These are phyloP conservation scores for Acyrthosiphon pisum DNA, from an alignment of 1,140 invertebrate genomes.

Conservation along the genomic window DNA sequence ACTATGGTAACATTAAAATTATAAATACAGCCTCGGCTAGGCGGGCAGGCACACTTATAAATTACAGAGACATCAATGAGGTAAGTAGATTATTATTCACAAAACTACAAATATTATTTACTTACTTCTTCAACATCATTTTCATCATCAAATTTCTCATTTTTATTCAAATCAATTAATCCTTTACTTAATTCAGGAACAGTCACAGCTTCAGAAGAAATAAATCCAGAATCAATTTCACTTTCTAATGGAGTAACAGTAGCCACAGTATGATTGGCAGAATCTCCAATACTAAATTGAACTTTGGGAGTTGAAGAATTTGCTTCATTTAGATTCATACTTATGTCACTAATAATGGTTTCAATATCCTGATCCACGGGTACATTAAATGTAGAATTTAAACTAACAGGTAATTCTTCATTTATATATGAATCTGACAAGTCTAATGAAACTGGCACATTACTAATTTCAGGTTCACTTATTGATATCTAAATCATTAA, in stretches of 20 bases:
- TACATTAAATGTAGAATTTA: slow-evolving; percentile 4
- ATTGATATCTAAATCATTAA: background rate
- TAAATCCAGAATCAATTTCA: slow-evolving; percentile 62
- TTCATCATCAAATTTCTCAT: slow-evolving; percentile 41
- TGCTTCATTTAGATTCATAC: slow-evolving; percentile 44
- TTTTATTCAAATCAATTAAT: slow-evolving; percentile 7
- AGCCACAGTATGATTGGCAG: slow-evolving; percentile 58
- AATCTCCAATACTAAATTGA: slow-evolving; percentile 56
- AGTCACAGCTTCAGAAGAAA: slow-evolving; percentile 60
- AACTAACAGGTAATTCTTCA: background rate
- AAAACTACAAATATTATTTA: background rate
- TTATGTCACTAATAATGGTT: slow-evolving; percentile 23
- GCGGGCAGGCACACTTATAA: background rate
- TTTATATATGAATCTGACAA: slow-evolving; percentile 24
- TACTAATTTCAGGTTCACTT: background rate
- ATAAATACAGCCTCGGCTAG: background rate
- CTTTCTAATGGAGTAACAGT: slow-evolving; percentile 59
- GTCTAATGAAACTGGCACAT: slow-evolving; percentile 1
- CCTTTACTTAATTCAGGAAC: slow-evolving; percentile 45
- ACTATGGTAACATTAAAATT: no score
- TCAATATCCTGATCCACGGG: background rate
- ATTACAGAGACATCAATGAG: background rate
- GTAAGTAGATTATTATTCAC: background rate
- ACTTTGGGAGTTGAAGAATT: slow-evolving; percentile 55
- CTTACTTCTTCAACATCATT: slow-evolving; percentile 41